A percentile compares a stretch with the other conserved stretches of the same genome.
phyloP scores from a whole-genome alignment of 2,888 invertebrate genomes.

The Hecatera dysodea region DNA sequence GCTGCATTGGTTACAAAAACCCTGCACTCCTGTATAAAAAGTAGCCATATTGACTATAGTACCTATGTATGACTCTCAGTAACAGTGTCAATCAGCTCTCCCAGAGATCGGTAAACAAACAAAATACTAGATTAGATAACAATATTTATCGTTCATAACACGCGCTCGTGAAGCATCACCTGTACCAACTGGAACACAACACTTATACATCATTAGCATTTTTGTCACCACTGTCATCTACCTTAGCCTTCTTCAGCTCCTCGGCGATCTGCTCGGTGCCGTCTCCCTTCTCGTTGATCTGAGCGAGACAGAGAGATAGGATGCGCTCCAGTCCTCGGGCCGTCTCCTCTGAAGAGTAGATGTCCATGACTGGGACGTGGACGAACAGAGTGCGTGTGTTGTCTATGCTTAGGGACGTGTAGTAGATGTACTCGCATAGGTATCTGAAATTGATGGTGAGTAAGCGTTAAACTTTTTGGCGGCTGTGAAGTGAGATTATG shows the following conservation, averaged over 20 bases:
- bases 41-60: too few species aligned
- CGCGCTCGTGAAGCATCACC: too few species aligned
- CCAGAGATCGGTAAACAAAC: too few species aligned
- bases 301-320: constrained; percentile 78
- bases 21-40: too few species aligned
- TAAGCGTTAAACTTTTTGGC: too few species aligned
- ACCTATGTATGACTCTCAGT: too few species aligned
- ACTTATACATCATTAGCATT: constrained; percentile 22
- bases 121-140: too few species aligned
- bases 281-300: constrained; percentile 70
- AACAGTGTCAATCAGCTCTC: too few species aligned
- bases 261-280: constrained; percentile 60
- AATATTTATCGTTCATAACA: too few species aligned
- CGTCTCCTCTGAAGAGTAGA: constrained; percentile 77
- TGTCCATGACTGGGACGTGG: constrained; percentile 93
- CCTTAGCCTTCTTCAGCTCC: constrained; percentile 57
- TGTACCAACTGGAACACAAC: neutral
- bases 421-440: constrained; percentile 95
- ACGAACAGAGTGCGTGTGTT: constrained; percentile 92
- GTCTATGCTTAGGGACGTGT: constrained; percentile 93
- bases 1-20: too few species aligned
- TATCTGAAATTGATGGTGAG: constrained; percentile 87
- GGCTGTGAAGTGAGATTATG: too few species aligned
- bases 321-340: constrained; percentile 83
- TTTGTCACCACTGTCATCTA: constrained; percentile 12